Percentiles rank a stretch among this genome's conserved stretches.
Evolutionary conservation across 2,113 vertebrate genomes (phyloP).

Genomic region (Gymnocephalus cernua): DNA sequence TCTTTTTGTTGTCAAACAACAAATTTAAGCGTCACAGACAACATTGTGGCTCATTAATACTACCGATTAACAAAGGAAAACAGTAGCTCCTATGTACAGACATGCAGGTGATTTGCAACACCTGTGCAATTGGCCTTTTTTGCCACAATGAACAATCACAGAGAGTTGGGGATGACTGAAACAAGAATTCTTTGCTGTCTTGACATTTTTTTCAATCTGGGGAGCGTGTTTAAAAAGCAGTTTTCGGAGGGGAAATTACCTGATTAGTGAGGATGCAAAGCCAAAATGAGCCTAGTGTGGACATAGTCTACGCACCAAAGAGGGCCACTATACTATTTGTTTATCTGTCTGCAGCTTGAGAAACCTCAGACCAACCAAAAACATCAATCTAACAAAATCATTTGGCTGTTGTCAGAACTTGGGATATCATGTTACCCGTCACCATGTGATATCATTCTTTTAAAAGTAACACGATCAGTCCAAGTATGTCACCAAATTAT

Average conservation of each 20-base stretch:
- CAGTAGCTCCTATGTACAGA: not conserved
- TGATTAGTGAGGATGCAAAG: too few relatives aligned
- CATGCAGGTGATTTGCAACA: not conserved
- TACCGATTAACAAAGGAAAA: not conserved
- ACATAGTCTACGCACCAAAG: too few relatives aligned
- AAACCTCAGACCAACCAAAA: not conserved
- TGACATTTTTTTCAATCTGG: too few relatives aligned
- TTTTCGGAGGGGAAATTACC: too few relatives aligned
- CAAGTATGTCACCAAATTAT: not conserved
- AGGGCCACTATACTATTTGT: too few relatives aligned
- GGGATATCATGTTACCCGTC: too few relatives aligned
- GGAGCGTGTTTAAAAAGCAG: too few relatives aligned
- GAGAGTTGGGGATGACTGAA: too few relatives aligned
- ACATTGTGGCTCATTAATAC: not conserved
- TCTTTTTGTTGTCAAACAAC: not conserved
- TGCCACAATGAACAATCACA: not conserved
- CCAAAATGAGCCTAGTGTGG: too few relatives aligned
- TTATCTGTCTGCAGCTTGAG: too few relatives aligned
- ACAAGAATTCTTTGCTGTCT: too few relatives aligned
- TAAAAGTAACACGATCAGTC: not conserved
- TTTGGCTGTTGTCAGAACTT: not conserved
- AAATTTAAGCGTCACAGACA: not conserved
- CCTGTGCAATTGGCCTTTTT: not conserved
- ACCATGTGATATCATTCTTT: not conserved
- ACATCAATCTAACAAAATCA: not conserved